Evolutionary conservation across 2,797 vertebrate species (phyloP), one percentile per base, ranked within the genome.

Genomic region (Hypotaenidia philippensis): DNA sequence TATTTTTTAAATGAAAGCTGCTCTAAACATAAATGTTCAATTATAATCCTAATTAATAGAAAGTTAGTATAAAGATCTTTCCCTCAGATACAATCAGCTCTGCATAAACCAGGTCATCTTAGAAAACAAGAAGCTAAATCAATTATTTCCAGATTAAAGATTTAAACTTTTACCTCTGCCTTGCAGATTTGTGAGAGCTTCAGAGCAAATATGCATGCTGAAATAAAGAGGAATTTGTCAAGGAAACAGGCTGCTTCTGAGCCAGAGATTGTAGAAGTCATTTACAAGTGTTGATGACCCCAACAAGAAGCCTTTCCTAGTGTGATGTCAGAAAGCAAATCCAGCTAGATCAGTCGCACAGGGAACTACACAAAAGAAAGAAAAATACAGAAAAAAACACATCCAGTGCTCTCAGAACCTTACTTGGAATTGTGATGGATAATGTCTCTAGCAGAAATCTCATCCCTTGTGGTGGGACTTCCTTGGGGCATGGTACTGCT

Each of bases 111-210:
- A 70, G n/a, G 21, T 78, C 6, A 4, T 44, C 2, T 32, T 23
- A 18, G 59, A 36, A 75, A 91, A 91, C 15, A 79, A 38, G 70
- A 79, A 60, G 27, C 26, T 50, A 65, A 86, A 77, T 75, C 36
- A 85, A 18, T 85, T 74, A 38, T 90, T 91, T 90, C 50, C 66
- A 86, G 86, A 56, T 76, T 66, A 91, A 81, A 68, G 34, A 70
- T 66, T 76, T 45, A 76, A 80, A 66, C 71, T 83, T 91, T 38
- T 40, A 55, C 44, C 32, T 91, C 88, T 34, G 17, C 8, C 55
- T 36, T 66, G 27, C 55, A 93, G 69, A 34, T 77, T 65, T 82
- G 32, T 72, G 40, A 55, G 40, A 14, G 40, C 61, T 81, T 41
- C 82, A 56, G n/a, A 66, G 17, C 20, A 87, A 88, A 91, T 59